These are phyloP conservation scores for Euclidia mi DNA, from an alignment of 2,888 invertebrate genomes.

Conservation along the genomic window DNA sequence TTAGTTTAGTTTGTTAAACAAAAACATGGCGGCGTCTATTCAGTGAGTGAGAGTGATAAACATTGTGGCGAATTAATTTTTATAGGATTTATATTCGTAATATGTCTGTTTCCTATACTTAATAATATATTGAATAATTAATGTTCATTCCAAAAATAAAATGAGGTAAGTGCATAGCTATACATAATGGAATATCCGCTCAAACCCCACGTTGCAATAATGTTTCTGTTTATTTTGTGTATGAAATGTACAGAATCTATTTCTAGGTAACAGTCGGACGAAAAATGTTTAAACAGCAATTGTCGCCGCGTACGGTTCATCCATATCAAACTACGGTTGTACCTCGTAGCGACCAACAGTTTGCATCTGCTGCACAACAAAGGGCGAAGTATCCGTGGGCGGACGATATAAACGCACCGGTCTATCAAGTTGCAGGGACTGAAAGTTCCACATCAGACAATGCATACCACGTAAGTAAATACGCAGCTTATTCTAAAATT, in stretches of 20 bases:
- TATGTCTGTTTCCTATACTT: background rate
- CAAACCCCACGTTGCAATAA: constrained; percentile 36
- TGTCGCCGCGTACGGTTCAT: constrained; percentile 83
- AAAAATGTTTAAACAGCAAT: constrained; percentile 87
- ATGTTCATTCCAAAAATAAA: constrained; percentile 3
- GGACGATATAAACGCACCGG: constrained; percentile 78
- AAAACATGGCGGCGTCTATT: constrained; percentile 17
- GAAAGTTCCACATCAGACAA: constrained; percentile 88
- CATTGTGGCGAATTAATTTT: constrained; percentile 1
- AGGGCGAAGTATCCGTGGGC: constrained; percentile 86
- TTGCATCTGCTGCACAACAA: constrained; percentile 82
- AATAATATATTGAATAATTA: background rate
- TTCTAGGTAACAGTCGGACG: constrained; percentile 57
- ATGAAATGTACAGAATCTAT: constrained; percentile 15
- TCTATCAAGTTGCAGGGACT: constrained; percentile 82
- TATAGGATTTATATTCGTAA: background rate
- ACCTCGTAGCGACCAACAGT: constrained; percentile 83
- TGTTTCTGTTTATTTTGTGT: constrained; percentile 41
- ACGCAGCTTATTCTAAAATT: too few relatives aligned
- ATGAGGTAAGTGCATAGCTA: constrained; percentile 34
- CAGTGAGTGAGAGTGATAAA: constrained; percentile 9
- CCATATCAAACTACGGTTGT: constrained; percentile 88
- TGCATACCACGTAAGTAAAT: constrained; percentile 83
- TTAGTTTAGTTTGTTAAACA: background rate
- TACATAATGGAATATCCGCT: background rate